Evolutionary conservation across 1,140 invertebrate genomes (phyloP).

Genomic region (Marisa cornuarietis): DNA sequence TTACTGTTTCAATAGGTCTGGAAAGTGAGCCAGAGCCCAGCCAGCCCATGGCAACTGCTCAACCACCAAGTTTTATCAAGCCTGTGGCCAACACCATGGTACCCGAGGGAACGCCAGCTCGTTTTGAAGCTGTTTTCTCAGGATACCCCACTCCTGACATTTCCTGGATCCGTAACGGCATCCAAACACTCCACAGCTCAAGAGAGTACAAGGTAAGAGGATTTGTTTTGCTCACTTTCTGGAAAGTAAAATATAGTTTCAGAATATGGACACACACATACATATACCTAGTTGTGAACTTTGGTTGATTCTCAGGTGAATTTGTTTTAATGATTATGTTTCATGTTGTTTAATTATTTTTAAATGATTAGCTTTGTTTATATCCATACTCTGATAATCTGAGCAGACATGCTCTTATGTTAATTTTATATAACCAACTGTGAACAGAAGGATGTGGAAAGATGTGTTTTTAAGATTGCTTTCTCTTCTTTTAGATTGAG

Average conservation of each 20-base stretch:
- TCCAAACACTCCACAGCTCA: slow-evolving; percentile 65
- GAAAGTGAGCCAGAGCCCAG: slow-evolving; percentile 88
- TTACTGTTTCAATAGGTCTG: slow-evolving; percentile 65
- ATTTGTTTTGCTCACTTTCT: too few species aligned
- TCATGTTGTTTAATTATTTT: too few species aligned
- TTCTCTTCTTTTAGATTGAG: slow-evolving; percentile 52
- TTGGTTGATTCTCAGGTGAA: too few species aligned
- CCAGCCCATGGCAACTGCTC: slow-evolving; percentile 80
- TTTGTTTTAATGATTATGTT: too few species aligned
- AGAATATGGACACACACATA: too few species aligned
- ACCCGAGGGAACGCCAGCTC: slow-evolving; percentile 74
- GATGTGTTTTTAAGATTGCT: not conserved
- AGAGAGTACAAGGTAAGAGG: slow-evolving; percentile 56
- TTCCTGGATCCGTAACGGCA: slow-evolving; percentile 97
- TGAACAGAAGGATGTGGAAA: not conserved
- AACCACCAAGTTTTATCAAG: slow-evolving; percentile 93
- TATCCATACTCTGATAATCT: too few species aligned
- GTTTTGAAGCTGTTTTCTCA: slow-evolving; percentile 93
- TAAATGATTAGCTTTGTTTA: too few species aligned
- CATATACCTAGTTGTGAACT: too few species aligned
- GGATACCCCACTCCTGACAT: slow-evolving; percentile 96
- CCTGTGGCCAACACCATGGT: slow-evolving; percentile 62
- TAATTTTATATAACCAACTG: too few species aligned
- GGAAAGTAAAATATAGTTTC: too few species aligned
- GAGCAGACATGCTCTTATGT: too few species aligned